Conservation (phyloP, 37 sponge, comb jelly and placozoan species). For the Bolinopsis microptera region DNA sequence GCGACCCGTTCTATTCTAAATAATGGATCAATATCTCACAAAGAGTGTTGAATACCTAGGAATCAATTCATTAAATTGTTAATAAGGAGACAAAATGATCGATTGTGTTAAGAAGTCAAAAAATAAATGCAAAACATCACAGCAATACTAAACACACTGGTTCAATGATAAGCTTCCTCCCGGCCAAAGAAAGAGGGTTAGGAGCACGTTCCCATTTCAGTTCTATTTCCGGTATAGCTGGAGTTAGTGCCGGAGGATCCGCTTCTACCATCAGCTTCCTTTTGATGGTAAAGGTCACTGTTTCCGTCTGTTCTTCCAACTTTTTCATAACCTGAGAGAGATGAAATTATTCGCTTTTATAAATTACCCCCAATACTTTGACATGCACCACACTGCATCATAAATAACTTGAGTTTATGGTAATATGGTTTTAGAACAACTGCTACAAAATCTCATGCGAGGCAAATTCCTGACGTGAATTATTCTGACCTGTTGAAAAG, state of each 20-base stretch:
- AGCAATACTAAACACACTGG: background rate
- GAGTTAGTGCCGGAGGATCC: background rate
- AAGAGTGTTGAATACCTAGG: too few relatives aligned
- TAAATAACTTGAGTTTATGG: too few relatives aligned
- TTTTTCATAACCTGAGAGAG: slow-evolving; percentile 17
- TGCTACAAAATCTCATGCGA: background rate
- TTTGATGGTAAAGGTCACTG: slow-evolving; percentile 29
- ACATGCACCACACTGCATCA: background rate
- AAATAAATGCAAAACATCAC: background rate
- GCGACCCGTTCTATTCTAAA: too few relatives aligned
- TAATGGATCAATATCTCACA: too few relatives aligned
- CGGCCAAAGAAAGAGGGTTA: background rate
- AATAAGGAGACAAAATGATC: too few relatives aligned
- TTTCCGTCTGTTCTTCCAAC: slow-evolving; percentile 25
- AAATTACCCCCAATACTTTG: too few relatives aligned
- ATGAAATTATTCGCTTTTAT: too few relatives aligned
- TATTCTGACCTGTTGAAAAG: slow-evolving; percentile 36
- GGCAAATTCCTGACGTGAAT: background rate
- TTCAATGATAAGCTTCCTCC: slow-evolving; percentile 14
- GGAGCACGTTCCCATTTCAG: background rate
- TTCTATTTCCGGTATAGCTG: slow-evolving; percentile 4
- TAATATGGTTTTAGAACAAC: background rate
- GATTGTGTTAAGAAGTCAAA: too few relatives aligned
- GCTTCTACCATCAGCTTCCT: background rate
- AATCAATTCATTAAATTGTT: too few relatives aligned